Evolutionary conservation across 2,888 invertebrate species (phyloP), one percentile per base, ranked within the genome.

Genomic region (Sceliomorpha sp.): DNA sequence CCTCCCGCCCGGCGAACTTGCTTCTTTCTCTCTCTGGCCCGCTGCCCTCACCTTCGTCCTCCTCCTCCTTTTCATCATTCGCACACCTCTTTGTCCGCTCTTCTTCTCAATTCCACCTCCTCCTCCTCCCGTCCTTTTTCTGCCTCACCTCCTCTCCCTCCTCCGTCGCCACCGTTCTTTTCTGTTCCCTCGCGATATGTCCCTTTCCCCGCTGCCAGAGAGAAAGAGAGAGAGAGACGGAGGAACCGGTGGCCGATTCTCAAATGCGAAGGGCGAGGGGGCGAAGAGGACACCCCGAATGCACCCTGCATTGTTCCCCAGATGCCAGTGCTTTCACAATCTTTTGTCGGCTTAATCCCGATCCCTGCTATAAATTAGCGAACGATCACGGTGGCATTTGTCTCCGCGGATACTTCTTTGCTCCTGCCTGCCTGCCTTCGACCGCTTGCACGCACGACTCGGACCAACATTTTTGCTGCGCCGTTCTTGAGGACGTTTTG

Each of bases 371-470:
- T 87, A 87, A 87, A 86, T 87, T 86, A 86, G 83, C 79, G 70
- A 79, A 60, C 87, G 85, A 86, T 86, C 86, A 86, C 78, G 85
- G 87, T 87, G 86, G 87, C 85, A 86, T 85, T 87, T 84, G 84
- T 85, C 85, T 80, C 79, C 74, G 67, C 70, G 70, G 76, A 78
- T 75, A 89, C 89, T 89, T 89, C 89, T 89, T 89, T 67, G 66
- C 56, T 58, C 66, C 66, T 69, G 56, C n/a, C n/a, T n/a, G 66
- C 55, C 64, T 58, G 60, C 50, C 51, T 60, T 32, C 40, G 15
- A 10, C 40, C 50, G 59, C 45, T 60, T 48, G 63, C 59, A 62
- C 71, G 59, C 53, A 42, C 62, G 37, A 20, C 36, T 17, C 7
- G 20, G 5, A 5, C 20, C 5, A 20, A 20, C 20, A 20, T 20